Evolutionary conservation across 2,113 vertebrate genomes (phyloP).

Genomic region (Prinia subflava): DNA sequence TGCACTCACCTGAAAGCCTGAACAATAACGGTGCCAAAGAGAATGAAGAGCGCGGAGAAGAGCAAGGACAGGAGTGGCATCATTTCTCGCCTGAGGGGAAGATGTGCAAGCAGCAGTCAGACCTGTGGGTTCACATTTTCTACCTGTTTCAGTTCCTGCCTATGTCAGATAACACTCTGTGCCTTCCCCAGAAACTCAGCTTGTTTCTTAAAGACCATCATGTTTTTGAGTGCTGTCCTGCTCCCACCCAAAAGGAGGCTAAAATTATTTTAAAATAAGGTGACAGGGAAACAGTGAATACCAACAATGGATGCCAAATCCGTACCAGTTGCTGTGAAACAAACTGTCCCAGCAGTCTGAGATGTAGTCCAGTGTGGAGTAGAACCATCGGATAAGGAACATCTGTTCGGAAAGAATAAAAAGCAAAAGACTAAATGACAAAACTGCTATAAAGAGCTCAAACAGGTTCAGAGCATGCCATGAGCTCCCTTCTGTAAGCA

Average conservation of each 20-base stretch:
- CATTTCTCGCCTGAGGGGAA: constrained; percentile 89
- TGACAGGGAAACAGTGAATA: neutral
- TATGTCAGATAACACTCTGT: neutral
- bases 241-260: neutral
- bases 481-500: rapidly evolving
- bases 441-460: neutral
- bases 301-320: neutral
- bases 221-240: neutral
- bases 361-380: constrained; percentile 80
- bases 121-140: rapidly evolving
- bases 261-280: neutral
- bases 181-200: neutral
- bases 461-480: rapidly evolving
- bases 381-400: constrained; percentile 92
- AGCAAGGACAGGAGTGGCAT: constrained; percentile 95
- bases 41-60: constrained; percentile 93
- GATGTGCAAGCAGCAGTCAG: neutral
- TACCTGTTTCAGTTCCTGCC: neutral
- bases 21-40: constrained; percentile 93
- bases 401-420: constrained; percentile 66
- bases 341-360: constrained; percentile 85
- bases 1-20: constrained; percentile 90
- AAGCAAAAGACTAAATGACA: neutral
- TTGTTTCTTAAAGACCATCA: neutral
- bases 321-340: constrained; percentile 93